Percentiles rank a stretch among this genome's conserved stretches.
Conservation (phyloP, 2,888 invertebrate genomes). For the Callosobruchus maculatus region DNA sequence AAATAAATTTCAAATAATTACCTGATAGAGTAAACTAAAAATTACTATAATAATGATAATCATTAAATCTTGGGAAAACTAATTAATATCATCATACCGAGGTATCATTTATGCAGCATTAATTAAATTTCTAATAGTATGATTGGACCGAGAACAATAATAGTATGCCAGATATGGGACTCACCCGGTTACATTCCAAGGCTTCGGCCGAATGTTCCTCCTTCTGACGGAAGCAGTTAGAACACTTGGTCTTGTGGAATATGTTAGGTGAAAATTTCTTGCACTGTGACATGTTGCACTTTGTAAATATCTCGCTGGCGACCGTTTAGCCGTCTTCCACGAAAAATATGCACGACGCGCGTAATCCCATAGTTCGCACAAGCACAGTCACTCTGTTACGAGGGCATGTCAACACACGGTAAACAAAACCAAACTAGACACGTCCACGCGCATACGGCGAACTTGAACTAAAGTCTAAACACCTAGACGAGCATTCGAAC, state of each 20-base stretch:
- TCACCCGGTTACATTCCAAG: slow-evolving; percentile 92
- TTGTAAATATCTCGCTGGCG: background rate
- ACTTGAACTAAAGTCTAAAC: background rate
- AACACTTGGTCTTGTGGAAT: slow-evolving; percentile 98
- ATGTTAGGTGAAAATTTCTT: slow-evolving; percentile 98
- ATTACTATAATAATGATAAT: too few species aligned
- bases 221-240: slow-evolving; percentile 96
- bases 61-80: too few species aligned
- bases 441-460: background rate
- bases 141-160: background rate
- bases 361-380: background rate
- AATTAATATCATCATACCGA: too few species aligned
- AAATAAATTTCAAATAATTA: too few species aligned
- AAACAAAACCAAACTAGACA: background rate
- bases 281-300: slow-evolving; percentile 69
- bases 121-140: too few species aligned
- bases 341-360: background rate
- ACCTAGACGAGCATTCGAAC: background rate
- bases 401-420: background rate
- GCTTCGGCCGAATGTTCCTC: slow-evolving; percentile 96
- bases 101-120: too few species aligned
- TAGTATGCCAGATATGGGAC: slow-evolving; percentile 45
- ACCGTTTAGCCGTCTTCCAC: slow-evolving; percentile 27
- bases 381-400: background rate
- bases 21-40: too few species aligned